Base-by-base conservation (phyloP, 2,113 vertebrate species). In the Malurus melanocephalus region DNA sequence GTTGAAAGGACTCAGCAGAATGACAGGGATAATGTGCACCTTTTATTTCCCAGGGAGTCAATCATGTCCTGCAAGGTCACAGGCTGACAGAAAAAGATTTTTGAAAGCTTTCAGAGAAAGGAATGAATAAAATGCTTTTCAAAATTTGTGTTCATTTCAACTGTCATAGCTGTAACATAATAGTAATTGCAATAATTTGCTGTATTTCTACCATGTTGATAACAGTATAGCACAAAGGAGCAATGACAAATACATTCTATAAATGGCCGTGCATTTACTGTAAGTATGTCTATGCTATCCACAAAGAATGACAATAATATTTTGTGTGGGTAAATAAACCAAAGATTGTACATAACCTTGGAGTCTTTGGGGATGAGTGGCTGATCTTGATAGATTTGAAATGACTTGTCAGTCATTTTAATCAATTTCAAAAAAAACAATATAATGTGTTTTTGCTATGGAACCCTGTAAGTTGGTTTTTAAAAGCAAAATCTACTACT, bases 81-180 rank as follows among this genome's bases (percentile, higher is more conserved):
- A 83, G 52, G 4, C 32, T 40, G 7, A 56, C 40, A 74, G 62
- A 13, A 62, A 55, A 90, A 82, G 60, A 80, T 32, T 80, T 82
- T 69, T 74, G 35, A 73, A 90, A 87, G 64, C 60, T 83, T 86
- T 89, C 81, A 42, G 16, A 7, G 69, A 82, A 84, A 82, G 8
- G 16, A 11, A 21, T 76, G 15, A 79, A 92, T 51, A 66, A 88
- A 90, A 73, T 48, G 30, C 6, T 89, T 85, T 88, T 82, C 51
- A 90, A 82, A 92, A 85, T 73, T 66, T 80, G 21, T 77, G 28
- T 85, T 90, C n/a, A 30, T 89, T 91, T 92, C 56, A 71, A 8
- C 57, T 77, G 53, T 83, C 78, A 79, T 57, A 72, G 62, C 7
- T 75, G 60, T 35, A 90, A 38, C 40, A 56, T n/a, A 77, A 62